A percentile compares a stretch with the other conserved stretches of the same genome.
Evolutionary conservation across 1,140 invertebrate genomes (phyloP).

Genomic region (Rhyacophila brunnea): DNA sequence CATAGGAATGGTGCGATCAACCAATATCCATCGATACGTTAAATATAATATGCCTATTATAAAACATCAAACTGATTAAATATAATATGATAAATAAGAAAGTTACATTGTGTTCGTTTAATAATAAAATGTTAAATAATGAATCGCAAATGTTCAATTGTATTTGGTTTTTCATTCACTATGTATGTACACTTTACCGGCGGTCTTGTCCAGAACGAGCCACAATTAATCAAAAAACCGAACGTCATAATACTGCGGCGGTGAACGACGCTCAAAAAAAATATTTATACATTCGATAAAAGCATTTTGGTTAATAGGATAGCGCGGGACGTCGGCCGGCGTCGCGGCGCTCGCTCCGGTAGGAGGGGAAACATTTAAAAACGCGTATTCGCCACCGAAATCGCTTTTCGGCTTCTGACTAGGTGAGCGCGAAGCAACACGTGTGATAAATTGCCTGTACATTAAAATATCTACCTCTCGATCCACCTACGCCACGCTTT

Average conservation of each 20-base stretch:
- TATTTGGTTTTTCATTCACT: no score
- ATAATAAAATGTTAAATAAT: no score
- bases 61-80: no score
- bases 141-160: no score
- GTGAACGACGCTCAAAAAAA: neutral
- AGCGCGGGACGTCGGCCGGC: neutral
- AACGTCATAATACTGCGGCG: constrained; percentile 16
- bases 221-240: constrained; percentile 20
- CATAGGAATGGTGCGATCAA: no score
- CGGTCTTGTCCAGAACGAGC: neutral
- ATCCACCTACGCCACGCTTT: constrained; percentile 2
- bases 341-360: neutral
- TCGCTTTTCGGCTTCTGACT: constrained; percentile 14
- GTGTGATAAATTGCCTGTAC: constrained; percentile 29
- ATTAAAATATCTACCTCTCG: constrained; percentile 28
- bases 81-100: no score
- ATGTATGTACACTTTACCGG: neutral
- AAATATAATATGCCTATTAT: no score
- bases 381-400: constrained; percentile 13
- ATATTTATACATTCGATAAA: constrained; percentile 16
- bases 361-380: constrained; percentile 15
- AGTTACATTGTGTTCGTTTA: no score
- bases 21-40: no score
- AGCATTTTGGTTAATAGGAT: constrained; percentile 15
- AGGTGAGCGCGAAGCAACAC: constrained; percentile 25